Evolutionary conservation across 2,888 invertebrate species (phyloP).

Genomic region (Cantharis rufa): DNA sequence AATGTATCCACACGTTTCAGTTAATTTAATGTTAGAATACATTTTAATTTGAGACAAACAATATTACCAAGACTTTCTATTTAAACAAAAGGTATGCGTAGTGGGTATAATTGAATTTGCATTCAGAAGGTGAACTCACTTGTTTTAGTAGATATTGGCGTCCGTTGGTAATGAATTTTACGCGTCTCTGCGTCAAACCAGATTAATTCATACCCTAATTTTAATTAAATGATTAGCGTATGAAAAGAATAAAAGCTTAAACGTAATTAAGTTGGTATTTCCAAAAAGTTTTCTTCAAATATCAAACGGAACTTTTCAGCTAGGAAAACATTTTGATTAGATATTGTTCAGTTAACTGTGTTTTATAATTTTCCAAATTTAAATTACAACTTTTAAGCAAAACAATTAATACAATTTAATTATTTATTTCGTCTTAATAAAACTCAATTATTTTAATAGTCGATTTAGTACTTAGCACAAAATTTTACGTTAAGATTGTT

Average conservation of each 20-base stretch:
- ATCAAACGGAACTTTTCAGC: conserved; percentile 20
- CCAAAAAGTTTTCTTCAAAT: conserved; percentile 38
- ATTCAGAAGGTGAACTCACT: conserved; percentile 27
- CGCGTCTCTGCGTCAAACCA: conserved; percentile 40
- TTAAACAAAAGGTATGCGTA: conserved; percentile 23
- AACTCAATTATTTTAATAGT: conserved; percentile 1
- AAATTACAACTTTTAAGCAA: background rate
- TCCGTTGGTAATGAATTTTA: conserved; percentile 40
- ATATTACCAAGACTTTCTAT: conserved; percentile 12
- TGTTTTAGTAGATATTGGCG: conserved; percentile 23
- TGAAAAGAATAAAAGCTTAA: conserved; percentile 46
- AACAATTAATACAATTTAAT: background rate
- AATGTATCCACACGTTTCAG: background rate
- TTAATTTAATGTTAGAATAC: background rate
- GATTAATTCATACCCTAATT: conserved; percentile 47
- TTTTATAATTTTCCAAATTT: conserved; percentile 2
- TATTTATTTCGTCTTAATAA: background rate
- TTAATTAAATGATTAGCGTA: conserved; percentile 49
- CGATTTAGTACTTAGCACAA: background rate
- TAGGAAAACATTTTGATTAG: conserved; percentile 6
- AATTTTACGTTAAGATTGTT: background rate
- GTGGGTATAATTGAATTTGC: conserved; percentile 27
- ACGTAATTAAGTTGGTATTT: conserved; percentile 44
- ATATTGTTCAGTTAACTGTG: conserved; percentile 21
- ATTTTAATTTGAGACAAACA: background rate